Base-by-base conservation (phyloP, 2,888 invertebrate genomes). In the Pheosia tremula region DNA sequence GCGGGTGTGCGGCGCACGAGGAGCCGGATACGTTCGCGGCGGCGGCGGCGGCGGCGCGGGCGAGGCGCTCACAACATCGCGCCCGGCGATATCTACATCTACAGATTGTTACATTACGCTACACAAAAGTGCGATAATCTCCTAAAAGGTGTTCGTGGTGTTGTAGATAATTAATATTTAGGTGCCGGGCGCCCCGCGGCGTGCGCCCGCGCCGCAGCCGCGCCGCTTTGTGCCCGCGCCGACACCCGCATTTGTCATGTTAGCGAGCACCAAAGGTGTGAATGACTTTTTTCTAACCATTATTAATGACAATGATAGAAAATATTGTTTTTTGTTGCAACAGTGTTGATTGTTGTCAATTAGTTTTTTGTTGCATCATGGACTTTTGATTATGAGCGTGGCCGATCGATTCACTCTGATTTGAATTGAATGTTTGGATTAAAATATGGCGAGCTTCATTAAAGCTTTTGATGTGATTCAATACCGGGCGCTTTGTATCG, bases 151-250 rank as follows among this genome's bases (percentile, higher is more conserved):
- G 91, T 90, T 86, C 85, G 84, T 87, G 82, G 87, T 88, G 88
- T 87, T 90, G 87, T 89, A 87, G 89, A 88, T 93, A 93, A 93
- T 93, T 93, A 93, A 93, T 93, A 93, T 90, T 91, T 89, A 89
- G 89, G 79, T 75, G 63, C 41, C 36, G 49, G 84, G 85, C 87
- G 88, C 90, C 91, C 92, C 89, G 91, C 92, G 89, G 91, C 89
- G 89, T 79, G 73, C 74, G 81, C 84, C 85, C 87, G 77, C 75
- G 66, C 67, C 63, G 63, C 77, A 82, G 80, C 76, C 73, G 73
- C 73, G 82, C 90, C 90, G 91, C 91, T 90, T 85, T 75, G 77
- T 43, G 78, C 76, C 82, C 83, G 83, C 84, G 83, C 84, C 86
- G 78, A 78, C 81, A 80, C 79, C 82, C 88, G 87, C 92, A 91